Percentiles rank a stretch among this genome's conserved stretches.
These are phyloP conservation scores for Halcyon malimbica DNA, from an alignment of 2,113 vertebrate species.

Conservation along the genomic window DNA sequence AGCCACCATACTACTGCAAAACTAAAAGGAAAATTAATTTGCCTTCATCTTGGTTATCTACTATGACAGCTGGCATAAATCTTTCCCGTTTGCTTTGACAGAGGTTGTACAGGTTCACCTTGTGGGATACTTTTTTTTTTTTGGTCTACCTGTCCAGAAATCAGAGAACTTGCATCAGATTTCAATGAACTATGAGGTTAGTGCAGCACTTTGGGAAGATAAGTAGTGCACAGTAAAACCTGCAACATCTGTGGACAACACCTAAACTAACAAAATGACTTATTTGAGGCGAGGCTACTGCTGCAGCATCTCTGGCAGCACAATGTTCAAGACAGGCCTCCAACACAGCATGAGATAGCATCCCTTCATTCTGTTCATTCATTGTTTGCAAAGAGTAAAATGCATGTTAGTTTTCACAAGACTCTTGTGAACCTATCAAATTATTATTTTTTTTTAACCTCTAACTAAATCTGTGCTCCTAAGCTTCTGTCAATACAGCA, in stretches of 20 bases:
- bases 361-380: background rate
- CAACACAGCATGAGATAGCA: rapidly evolving
- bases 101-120: background rate
- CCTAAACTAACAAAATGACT: background rate
- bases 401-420: background rate
- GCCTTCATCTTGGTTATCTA: background rate
- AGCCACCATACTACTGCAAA: background rate
- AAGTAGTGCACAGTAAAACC: background rate
- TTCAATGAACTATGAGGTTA: background rate
- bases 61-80: background rate
- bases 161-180: background rate
- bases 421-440: background rate
- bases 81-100: background rate
- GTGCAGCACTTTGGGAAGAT: background rate
- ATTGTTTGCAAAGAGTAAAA: background rate
- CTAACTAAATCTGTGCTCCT: background rate
- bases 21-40: background rate
- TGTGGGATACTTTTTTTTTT: background rate
- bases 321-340: background rate
- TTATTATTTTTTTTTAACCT: background rate
- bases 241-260: background rate
- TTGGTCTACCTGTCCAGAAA: background rate
- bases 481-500: background rate
- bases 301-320: background rate
- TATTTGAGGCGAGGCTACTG: background rate